phyloP scores from a whole-genome alignment of 2,113 vertebrate species.

The Mormyrus iriodes region DNA sequence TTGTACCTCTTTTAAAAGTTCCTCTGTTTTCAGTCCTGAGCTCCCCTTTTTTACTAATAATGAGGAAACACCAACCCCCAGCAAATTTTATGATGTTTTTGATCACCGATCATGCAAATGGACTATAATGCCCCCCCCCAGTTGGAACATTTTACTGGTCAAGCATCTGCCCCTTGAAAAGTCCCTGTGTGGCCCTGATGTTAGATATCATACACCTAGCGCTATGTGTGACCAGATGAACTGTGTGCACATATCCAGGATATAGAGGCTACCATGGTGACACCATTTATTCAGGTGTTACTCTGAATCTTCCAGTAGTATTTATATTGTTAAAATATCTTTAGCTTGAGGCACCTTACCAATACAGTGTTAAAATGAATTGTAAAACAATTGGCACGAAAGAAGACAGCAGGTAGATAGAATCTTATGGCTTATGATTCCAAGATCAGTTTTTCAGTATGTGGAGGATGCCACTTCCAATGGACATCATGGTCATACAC shows the following conservation, averaged over 20 bases:
- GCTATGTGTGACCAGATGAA: neutral
- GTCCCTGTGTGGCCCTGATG: neutral
- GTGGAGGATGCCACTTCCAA: neutral
- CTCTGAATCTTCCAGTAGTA: no score
- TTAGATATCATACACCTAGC: neutral
- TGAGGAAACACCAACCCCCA: neutral
- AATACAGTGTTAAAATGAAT: neutral
- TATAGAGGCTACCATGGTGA: neutral
- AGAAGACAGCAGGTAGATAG: neutral
- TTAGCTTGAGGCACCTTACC: neutral
- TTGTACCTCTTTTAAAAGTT: no score
- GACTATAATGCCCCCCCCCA: neutral
- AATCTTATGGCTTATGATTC: neutral
- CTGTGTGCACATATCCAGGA: neutral
- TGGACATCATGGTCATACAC: neutral
- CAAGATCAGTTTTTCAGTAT: neutral
- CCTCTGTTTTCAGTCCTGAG: no score
- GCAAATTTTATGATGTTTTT: neutral
- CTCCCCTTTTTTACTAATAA: neutral
- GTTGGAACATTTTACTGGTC: no score
- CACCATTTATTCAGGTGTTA: no score
- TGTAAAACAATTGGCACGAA: neutral
- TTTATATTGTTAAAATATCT: neutral
- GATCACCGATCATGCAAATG: neutral
- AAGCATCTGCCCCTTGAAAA: neutral